A percentile compares a stretch with the other conserved stretches of the same genome.
Evolutionary conservation across 2,113 vertebrate genomes (phyloP).

Genomic region (Hylia prasina): DNA sequence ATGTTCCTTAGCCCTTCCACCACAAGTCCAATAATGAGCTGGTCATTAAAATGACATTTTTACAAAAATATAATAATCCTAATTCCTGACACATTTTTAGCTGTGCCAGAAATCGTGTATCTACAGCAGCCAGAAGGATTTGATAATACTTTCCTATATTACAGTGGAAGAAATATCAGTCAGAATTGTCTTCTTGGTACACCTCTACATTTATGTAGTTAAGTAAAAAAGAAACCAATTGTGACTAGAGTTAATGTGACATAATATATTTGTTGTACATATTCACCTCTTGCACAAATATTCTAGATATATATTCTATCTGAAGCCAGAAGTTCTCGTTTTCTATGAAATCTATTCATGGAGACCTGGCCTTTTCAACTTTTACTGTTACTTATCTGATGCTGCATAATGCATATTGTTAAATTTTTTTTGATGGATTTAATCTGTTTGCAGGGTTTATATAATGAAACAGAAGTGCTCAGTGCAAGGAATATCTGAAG

Average conservation of each 20-base stretch:
- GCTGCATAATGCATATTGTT: background rate
- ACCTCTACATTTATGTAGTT: background rate
- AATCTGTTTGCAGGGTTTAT: background rate
- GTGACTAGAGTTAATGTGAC: background rate
- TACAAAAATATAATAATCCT: background rate
- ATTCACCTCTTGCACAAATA: constrained; percentile 7
- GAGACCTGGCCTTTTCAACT: background rate
- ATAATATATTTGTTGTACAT: background rate
- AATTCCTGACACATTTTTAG: background rate
- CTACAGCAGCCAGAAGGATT: background rate
- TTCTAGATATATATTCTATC: background rate
- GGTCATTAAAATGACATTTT: background rate
- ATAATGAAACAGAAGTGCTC: background rate
- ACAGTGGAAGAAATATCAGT: background rate
- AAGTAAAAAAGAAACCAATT: background rate
- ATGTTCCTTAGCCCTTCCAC: background rate
- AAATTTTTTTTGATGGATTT: background rate
- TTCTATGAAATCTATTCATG: constrained; percentile 4
- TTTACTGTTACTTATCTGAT: background rate
- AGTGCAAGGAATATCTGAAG: background rate
- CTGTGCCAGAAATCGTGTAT: background rate
- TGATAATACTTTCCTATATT: background rate
- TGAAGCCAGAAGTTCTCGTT: constrained; percentile 42
- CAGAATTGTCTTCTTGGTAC: background rate
- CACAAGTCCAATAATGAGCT: background rate